Evolutionary conservation across 2,888 invertebrate species (phyloP).

Genomic region (Folsomia manolachei): DNA sequence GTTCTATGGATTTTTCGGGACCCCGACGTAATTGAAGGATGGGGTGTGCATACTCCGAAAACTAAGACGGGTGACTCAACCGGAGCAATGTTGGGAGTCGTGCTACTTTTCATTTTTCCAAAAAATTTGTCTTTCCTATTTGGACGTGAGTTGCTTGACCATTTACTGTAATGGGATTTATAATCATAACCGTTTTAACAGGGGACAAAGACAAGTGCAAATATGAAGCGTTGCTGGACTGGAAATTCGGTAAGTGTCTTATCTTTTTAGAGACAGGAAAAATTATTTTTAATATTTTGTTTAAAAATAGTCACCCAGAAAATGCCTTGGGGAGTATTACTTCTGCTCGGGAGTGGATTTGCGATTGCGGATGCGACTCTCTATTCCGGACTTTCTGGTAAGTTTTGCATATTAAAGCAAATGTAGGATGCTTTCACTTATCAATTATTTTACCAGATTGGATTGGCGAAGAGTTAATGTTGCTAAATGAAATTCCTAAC

Average conservation of each 20-base stretch:
- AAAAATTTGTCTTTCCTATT: conserved; percentile 27
- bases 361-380: conserved; percentile 26
- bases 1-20: conserved; percentile 38
- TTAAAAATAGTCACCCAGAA: conserved; percentile 30
- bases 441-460: too few relatives aligned
- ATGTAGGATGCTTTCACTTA: too few relatives aligned
- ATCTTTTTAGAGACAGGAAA: too few relatives aligned
- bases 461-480: conserved; percentile 20
- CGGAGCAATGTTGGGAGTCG: conserved; percentile 30
- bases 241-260: too few relatives aligned
- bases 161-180: background rate
- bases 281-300: too few relatives aligned
- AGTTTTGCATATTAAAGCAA: too few relatives aligned
- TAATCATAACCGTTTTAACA: conserved; percentile 2
- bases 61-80: conserved; percentile 33
- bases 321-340: conserved; percentile 42
- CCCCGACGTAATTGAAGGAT: conserved; percentile 37
- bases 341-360: conserved; percentile 35
- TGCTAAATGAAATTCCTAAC: conserved; percentile 12
- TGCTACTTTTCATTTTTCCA: conserved; percentile 39
- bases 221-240: conserved; percentile 32
- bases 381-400: conserved; percentile 22
- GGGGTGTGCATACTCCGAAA: conserved; percentile 20
- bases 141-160: conserved; percentile 25
- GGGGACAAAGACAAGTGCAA: conserved; percentile 16